These are phyloP conservation scores for Onychomys torridus DNA, from an alignment of 2,797 vertebrate genomes.

Conservation along the genomic window DNA sequence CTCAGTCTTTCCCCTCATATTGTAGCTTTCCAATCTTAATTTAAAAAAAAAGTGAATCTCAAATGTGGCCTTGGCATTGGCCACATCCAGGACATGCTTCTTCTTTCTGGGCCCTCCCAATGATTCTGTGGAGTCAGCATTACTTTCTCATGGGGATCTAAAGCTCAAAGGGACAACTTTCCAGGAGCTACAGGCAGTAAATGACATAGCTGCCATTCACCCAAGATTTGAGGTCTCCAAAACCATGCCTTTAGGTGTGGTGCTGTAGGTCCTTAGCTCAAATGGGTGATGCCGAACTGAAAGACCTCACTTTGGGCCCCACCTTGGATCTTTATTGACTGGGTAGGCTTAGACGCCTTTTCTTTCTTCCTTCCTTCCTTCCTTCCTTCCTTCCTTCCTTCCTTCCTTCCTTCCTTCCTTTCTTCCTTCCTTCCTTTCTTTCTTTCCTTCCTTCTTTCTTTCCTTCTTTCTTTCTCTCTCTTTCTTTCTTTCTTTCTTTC, in stretches of 20 bases:
- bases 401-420: no score
- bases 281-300: neutral
- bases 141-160: conserved; percentile 43
- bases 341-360: neutral
- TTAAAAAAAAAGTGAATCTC: no score
- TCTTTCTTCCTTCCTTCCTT: no score
- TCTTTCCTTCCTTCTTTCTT: no score
- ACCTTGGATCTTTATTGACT: neutral
- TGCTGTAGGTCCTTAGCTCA: neutral
- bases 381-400: no score
- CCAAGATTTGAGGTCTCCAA: neutral
- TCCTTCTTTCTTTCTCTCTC: no score
- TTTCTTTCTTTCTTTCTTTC: no score
- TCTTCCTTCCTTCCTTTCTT: no score
- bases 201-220: neutral
- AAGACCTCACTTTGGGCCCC: neutral
- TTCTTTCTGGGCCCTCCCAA: neutral
- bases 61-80: neutral
- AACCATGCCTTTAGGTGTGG: neutral
- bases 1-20: neutral
- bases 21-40: neutral
- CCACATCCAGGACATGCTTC: neutral
- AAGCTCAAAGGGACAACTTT: neutral
- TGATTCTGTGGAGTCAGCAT: neutral
- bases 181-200: neutral